phyloP scores from a whole-genome alignment of 2,888 invertebrate species.

The Hirudinaria manillensis region DNA sequence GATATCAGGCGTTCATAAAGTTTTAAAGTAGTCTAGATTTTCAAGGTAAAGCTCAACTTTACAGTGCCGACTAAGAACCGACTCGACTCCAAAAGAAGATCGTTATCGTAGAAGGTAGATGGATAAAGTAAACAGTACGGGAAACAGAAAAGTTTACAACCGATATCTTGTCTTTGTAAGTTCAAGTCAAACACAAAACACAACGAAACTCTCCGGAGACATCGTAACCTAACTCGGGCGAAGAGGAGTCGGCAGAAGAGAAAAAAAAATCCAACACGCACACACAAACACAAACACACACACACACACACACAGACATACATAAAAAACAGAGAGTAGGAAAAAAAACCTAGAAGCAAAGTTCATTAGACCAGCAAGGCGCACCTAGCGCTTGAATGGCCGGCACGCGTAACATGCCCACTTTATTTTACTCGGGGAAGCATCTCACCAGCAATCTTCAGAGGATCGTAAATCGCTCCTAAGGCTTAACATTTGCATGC shows the following conservation, averaged over 20 bases:
- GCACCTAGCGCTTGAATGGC: slow-evolving; percentile 4
- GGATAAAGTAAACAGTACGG: background rate
- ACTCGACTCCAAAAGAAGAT: background rate
- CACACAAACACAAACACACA: too few relatives aligned
- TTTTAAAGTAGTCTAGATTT: background rate
- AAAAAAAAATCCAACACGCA: background rate
- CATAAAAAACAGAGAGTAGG: background rate
- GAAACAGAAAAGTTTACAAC: background rate
- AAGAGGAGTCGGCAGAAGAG: background rate
- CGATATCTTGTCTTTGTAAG: too few relatives aligned
- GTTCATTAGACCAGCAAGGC: slow-evolving; percentile 1
- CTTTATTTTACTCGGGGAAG: background rate
- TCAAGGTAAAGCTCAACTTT: background rate
- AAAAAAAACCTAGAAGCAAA: background rate
- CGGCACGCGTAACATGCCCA: slow-evolving; percentile 6
- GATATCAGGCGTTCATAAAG: background rate
- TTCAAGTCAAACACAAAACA: too few relatives aligned
- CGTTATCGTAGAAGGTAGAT: background rate
- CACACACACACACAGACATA: too few relatives aligned
- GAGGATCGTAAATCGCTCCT: slow-evolving; percentile 21
- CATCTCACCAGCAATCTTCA: slow-evolving; percentile 15
- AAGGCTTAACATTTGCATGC: slow-evolving; percentile 25
- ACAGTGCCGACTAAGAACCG: background rate
- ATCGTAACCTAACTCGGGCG: background rate
- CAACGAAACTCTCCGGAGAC: background rate